Evolutionary conservation across 2,113 vertebrate genomes (phyloP).

Genomic region (Hydropotes inermis): DNA sequence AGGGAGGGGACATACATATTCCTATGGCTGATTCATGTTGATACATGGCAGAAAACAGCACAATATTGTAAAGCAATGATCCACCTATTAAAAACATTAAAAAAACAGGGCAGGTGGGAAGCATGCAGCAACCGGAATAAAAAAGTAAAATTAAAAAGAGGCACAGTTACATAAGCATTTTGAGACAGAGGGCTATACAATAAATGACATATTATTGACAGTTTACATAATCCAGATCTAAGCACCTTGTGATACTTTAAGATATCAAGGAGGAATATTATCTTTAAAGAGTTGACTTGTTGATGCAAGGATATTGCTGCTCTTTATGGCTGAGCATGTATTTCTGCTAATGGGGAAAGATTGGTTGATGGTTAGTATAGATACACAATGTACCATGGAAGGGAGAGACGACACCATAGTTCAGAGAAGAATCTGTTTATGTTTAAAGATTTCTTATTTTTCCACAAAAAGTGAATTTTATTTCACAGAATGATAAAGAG

Average conservation of each 20-base stretch:
- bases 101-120: neutral
- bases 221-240: neutral
- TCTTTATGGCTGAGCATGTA: neutral
- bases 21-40: neutral
- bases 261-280: neutral
- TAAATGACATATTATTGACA: neutral
- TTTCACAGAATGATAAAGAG: neutral
- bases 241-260: neutral
- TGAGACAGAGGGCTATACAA: neutral
- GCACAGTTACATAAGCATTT: neutral
- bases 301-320: neutral
- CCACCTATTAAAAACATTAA: neutral
- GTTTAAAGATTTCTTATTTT: neutral
- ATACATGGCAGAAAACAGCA: neutral
- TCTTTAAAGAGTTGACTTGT: neutral
- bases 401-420: neutral
- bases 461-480: neutral
- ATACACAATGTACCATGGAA: neutral
- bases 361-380: neutral
- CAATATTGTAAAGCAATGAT: neutral
- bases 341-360: neutral
- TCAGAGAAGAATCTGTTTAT: neutral
- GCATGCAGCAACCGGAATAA: neutral
- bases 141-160: neutral
- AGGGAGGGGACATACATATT: neutral